These are phyloP conservation scores for Girardinichthys multiradiatus DNA, from an alignment of 2,113 vertebrate genomes.

Conservation along the genomic window DNA sequence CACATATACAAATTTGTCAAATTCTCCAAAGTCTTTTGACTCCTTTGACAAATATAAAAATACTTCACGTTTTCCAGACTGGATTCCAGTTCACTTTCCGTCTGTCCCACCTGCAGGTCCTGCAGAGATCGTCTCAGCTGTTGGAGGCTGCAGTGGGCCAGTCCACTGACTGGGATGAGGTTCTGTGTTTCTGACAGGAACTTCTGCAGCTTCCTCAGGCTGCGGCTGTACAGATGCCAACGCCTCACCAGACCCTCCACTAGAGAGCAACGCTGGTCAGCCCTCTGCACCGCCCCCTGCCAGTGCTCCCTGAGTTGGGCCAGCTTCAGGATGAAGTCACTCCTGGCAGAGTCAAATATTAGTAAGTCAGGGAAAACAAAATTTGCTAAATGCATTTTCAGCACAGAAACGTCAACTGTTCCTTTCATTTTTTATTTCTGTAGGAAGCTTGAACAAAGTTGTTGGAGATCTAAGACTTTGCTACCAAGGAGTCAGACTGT, in stretches of 20 bases:
- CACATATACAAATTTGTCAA: too few species aligned
- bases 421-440: too few species aligned
- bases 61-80: too few species aligned
- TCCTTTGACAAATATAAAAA: too few species aligned
- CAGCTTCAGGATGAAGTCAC: constrained; percentile 87
- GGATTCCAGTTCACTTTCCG: too few species aligned
- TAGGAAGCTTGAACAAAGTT: too few species aligned
- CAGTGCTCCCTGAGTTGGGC: constrained; percentile 85
- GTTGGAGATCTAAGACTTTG: too few species aligned
- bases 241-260: constrained; percentile 79
- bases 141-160: constrained; percentile 75
- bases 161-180: constrained; percentile 78
- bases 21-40: too few species aligned
- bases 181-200: constrained; percentile 76
- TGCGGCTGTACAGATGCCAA: constrained; percentile 84
- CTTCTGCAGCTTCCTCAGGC: constrained; percentile 77
- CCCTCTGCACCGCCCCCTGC: constrained; percentile 80
- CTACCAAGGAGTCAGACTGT: too few species aligned
- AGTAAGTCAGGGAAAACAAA: too few species aligned
- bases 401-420: too few species aligned
- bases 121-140: constrained; percentile 79
- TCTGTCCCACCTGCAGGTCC: constrained; percentile 71
- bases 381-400: too few species aligned
- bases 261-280: constrained; percentile 81
- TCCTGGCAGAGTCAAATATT: constrained; percentile 67